phyloP scores from a whole-genome alignment of 2,113 vertebrate genomes.

The Glaucidium brasilianum region DNA sequence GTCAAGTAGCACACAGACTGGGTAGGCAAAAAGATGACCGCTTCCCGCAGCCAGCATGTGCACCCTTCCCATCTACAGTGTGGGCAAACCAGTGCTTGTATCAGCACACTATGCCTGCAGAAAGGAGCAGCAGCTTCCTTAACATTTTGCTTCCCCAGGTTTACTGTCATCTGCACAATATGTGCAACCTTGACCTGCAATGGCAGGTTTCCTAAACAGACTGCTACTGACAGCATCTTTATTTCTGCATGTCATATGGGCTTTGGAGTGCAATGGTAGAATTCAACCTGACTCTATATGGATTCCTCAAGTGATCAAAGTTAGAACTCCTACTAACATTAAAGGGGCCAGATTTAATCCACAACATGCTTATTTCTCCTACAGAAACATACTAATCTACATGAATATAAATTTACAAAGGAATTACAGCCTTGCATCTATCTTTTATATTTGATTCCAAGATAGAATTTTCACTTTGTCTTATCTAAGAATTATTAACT shows the following conservation, averaged over 20 bases:
- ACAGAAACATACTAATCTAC: neutral
- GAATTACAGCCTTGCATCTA: neutral
- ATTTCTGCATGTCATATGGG: neutral
- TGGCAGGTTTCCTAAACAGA: constrained; percentile 14
- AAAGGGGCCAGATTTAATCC: neutral
- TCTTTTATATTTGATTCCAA: constrained; percentile 8
- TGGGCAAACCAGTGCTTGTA: neutral
- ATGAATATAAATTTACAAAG: neutral
- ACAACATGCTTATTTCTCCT: neutral
- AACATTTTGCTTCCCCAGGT: neutral
- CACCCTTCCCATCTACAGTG: neutral
- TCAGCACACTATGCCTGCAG: neutral
- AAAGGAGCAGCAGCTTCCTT: neutral
- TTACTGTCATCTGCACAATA: constrained; percentile 32
- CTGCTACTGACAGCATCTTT: neutral
- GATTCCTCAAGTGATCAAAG: neutral
- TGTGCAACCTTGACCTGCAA: constrained; percentile 37
- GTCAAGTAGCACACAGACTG: neutral
- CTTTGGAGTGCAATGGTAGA: neutral
- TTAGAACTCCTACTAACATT: neutral
- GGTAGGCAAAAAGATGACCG: neutral
- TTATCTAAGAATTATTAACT: neutral
- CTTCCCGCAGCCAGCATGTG: neutral
- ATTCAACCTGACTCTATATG: neutral
- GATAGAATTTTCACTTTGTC: neutral